phyloP scores from a whole-genome alignment of 2,797 vertebrate species.

The Lepidocolaptes lacrymiger region DNA sequence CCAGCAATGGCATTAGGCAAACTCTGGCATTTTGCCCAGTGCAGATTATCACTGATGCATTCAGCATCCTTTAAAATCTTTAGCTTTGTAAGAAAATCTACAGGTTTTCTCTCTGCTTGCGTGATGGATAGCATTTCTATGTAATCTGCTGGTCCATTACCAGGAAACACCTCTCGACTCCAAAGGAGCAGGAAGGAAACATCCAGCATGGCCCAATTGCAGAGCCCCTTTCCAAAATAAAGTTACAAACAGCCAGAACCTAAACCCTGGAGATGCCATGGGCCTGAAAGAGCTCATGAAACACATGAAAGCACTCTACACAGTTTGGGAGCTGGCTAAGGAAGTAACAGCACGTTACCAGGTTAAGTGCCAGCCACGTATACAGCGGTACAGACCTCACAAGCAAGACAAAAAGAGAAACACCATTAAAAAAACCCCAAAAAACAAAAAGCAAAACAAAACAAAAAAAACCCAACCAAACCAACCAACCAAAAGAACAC shows the following conservation, averaged over 20 bases:
- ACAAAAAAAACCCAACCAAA: too few species aligned
- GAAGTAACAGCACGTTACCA: background rate
- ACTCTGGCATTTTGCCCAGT: conserved; percentile 1
- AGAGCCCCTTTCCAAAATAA: background rate
- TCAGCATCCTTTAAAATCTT: conserved; percentile 16
- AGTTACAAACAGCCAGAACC: background rate
- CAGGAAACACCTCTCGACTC: background rate
- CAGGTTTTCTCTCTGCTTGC: background rate
- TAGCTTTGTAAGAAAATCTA: background rate
- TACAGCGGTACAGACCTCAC: background rate
- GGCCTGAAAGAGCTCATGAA: background rate
- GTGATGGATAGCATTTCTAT: background rate
- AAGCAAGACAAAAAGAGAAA: background rate
- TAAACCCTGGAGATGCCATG: background rate
- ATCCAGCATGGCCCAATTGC: background rate
- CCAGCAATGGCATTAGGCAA: conserved; percentile 37
- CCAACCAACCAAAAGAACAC: too few species aligned
- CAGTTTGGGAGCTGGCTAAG: background rate
- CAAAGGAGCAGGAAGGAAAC: background rate
- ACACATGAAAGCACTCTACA: background rate
- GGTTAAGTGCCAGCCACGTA: background rate
- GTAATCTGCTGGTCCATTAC: background rate
- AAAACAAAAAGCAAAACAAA: too few species aligned
- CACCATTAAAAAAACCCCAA: background rate
- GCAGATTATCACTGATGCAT: conserved; percentile 5